Evolutionary conservation across 1,140 invertebrate genomes (phyloP), one percentile per base, ranked within the genome.

Genomic region (Ceratitis capitata): DNA sequence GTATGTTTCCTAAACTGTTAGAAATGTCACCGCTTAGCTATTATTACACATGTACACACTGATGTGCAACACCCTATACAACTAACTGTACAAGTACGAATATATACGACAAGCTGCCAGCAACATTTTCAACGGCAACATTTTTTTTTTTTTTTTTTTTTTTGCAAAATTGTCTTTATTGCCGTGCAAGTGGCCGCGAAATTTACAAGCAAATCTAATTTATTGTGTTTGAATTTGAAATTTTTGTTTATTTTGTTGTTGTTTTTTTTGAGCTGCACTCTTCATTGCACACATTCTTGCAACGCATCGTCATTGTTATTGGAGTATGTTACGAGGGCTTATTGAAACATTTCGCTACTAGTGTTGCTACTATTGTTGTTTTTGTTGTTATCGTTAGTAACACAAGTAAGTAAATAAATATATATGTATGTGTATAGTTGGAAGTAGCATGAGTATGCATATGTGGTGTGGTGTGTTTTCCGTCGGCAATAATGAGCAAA

Each of bases 161-260:
- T 12, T 14, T 32, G 23, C 23, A n/a, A 4, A 14, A 5, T n/a
- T 74, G 74, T 35, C n/a, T 19, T 45, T 42, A 39, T 45, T 35
- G 74, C 45, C 16, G 74, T 45, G 74, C 74, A 47, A 56, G n/a
- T 1, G 51, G 45, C 19, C 45, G 16, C 35, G n/a, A 82, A 82
- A 82, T 23, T 42, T 82, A 82, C 35, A 82, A 82, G n/a, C 16
- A 82, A 82, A 82, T 82, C 74, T 45, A 82, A 82, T 82, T 42
- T 45, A 82, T 45, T 39, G 74, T 23, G 19, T 64, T 14, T 23
- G 4, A 23, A 4, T 56, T 19, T 23, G 56, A 23, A 16, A 74
- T 1, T 56, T 2, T 26, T 12, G 47, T 49, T 4, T 49, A 14
- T 10, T 2, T 49, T 51, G 49, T 51, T 51, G 51, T 1, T 23